Percentiles rank a stretch among this genome's conserved stretches.
These are phyloP conservation scores for Tenthredo distinguenda DNA, from an alignment of 2,888 invertebrate species.

Conservation along the genomic window DNA sequence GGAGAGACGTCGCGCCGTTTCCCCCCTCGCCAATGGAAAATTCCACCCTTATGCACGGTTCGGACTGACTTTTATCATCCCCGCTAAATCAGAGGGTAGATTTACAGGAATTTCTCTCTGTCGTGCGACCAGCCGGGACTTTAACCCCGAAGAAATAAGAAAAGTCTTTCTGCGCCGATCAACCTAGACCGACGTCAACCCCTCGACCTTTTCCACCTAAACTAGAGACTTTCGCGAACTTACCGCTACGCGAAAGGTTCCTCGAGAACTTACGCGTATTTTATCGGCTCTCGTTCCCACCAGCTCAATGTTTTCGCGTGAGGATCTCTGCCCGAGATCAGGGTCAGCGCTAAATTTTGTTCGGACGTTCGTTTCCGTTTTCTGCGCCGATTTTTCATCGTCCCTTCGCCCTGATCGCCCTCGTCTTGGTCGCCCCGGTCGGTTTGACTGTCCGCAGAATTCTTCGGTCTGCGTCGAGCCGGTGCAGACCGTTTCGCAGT, in stretches of 20 bases:
- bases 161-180: not conserved
- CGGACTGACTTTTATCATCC: not conserved
- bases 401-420: not conserved
- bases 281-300: constrained; percentile 62
- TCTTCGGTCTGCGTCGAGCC: not conserved
- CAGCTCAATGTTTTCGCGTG: constrained; percentile 60
- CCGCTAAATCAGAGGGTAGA: not conserved
- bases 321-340: constrained; percentile 60
- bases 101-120: not conserved
- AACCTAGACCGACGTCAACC: not conserved
- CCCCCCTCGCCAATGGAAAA: not conserved
- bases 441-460: not conserved
- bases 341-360: constrained; percentile 29
- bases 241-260: too few species aligned
- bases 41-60: not conserved
- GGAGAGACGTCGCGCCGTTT: not conserved
- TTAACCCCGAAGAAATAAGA: not conserved
- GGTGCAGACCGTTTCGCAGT: not conserved
- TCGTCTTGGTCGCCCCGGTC: not conserved
- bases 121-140: constrained; percentile 14
- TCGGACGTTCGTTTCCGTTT: constrained; percentile 11
- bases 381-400: not conserved
- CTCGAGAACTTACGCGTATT: constrained; percentile 63
- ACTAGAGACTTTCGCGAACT: too few species aligned
- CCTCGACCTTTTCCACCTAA: too few species aligned